Percentiles rank a stretch among this genome's conserved stretches.
These are phyloP conservation scores for Drosophila leonis DNA, from an alignment of 2,888 invertebrate genomes.

Conservation along the genomic window DNA sequence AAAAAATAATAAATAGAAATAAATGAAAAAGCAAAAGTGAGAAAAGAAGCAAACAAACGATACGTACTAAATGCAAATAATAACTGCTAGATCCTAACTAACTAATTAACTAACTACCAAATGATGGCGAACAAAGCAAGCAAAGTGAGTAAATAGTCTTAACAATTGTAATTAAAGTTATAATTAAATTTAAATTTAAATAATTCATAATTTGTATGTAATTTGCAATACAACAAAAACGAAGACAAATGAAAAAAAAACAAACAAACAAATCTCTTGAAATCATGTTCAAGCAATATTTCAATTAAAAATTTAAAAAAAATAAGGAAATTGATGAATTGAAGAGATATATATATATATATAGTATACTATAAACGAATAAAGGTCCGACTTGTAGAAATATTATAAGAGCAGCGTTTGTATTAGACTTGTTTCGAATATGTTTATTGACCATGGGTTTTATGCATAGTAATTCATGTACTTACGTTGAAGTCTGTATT, in stretches of 20 bases:
- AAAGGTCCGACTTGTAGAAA: conserved; percentile 75
- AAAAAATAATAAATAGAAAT: background rate
- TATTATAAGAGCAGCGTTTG: conserved; percentile 38
- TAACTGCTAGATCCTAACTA: conserved; percentile 66
- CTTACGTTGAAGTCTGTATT: background rate
- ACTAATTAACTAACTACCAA: conserved; percentile 51
- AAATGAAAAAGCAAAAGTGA: conserved; percentile 35
- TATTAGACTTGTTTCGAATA: background rate
- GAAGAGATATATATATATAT: conserved; percentile 38
- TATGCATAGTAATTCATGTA: background rate
- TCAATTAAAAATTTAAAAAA: conserved; percentile 65
- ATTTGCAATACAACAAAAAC: conserved; percentile 53
- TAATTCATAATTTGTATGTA: conserved; percentile 53
- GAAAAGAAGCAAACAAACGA: conserved; percentile 36
- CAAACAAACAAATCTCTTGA: conserved; percentile 29
- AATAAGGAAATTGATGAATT: conserved; percentile 17
- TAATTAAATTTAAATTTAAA: conserved; percentile 40
- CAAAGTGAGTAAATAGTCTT: conserved; percentile 74
- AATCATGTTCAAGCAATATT: conserved; percentile 72
- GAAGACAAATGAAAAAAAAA: conserved; percentile 27
- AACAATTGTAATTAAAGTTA: conserved; percentile 46
- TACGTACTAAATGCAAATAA: conserved; percentile 63
- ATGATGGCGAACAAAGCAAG: conserved; percentile 52
- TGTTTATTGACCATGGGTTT: background rate
- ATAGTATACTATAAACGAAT: conserved; percentile 56